Base-by-base conservation (phyloP, 2,797 vertebrate genomes). In the Phataginus tricuspis region DNA sequence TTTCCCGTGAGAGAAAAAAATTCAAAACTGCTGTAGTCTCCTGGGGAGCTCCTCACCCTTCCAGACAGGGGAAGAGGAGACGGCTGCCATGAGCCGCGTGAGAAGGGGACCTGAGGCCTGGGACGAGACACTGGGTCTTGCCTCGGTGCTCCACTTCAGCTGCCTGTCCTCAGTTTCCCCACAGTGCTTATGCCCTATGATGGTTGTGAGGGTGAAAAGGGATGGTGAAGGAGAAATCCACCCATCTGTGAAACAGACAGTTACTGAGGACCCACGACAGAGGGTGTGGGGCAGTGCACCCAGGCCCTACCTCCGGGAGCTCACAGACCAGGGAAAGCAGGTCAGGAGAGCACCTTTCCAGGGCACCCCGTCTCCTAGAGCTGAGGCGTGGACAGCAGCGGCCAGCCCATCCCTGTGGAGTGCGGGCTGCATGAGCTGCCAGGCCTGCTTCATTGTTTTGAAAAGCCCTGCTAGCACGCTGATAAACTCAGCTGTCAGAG, bases 401-500 rank as follows among this genome's bases (percentile, higher is more conserved):
- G n/a, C 74, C 74, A 4, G 34, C 51, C 55, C 39, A 8, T 63
- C 37, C 71, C 49, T 45, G 4, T 1, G 16, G 64, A 59, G 6
- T 2, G 18, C 3, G 45, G 59, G 45, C 51, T 16, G 2, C 57
- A 1, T 9, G 53, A 80, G 74, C 75, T 0, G 19, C 53, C 3
- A 9, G 29, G 31, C 11, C 89, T 3, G n/a, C 59, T 49, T 12
- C 27, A 59, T 64, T 82, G 90, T 79, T 78, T 31, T 19, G 42
- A 59, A 27, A 59, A 39, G 29, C 13, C 11, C 87, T 83, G 95
- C 57, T 37, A 45, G 82, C 86, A 0, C 7, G 0, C 80, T 1
- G 96, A 96, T 94, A 94, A 91, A 79, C 75, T 27, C 49, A 6
- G 75, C 68, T 68, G 80, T 83, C 80, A 79, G 84, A 39, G 72